Percentiles rank a stretch among this genome's conserved stretches.
These are phyloP conservation scores for Campylomormyrus numenius DNA, from an alignment of 2,113 vertebrate species.

Conservation along the genomic window DNA sequence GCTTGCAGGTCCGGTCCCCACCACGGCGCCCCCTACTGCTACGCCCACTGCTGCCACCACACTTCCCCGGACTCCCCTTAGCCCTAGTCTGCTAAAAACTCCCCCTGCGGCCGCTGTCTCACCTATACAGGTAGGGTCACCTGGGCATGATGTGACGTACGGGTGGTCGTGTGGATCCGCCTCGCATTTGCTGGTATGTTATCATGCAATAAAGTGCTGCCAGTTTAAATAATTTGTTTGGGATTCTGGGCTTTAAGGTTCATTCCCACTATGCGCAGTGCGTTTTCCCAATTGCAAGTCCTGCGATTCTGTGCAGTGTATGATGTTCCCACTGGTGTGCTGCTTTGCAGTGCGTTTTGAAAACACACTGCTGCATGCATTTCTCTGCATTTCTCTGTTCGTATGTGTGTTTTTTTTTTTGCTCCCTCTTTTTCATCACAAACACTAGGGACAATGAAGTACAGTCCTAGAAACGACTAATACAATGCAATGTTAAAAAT, in stretches of 20 bases:
- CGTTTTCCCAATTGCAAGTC: no score
- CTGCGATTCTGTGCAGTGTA: no score
- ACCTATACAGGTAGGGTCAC: constrained; percentile 79
- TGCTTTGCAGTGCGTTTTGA: no score
- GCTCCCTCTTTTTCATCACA: no score
- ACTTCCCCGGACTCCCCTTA: constrained; percentile 84
- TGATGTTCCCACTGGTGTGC: no score
- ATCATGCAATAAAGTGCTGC: background rate
- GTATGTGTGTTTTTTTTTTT: no score
- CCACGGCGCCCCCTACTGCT: constrained; percentile 26
- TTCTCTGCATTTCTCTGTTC: no score
- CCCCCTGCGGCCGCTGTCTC: constrained; percentile 90
- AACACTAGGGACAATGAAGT: no score
- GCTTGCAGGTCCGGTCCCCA: constrained; percentile 12
- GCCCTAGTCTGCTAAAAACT: constrained; percentile 90
- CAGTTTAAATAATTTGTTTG: background rate
- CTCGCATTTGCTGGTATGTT: background rate
- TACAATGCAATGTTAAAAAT: no score
- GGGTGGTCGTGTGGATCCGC: background rate
- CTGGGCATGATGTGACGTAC: background rate
- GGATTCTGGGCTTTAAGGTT: background rate
- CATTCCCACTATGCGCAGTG: no score
- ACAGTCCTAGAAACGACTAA: no score
- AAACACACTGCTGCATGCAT: no score
- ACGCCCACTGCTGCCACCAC: constrained; percentile 59